These are phyloP conservation scores for Liolophura sinensis DNA, from an alignment of 1,140 invertebrate genomes.

Conservation along the genomic window DNA sequence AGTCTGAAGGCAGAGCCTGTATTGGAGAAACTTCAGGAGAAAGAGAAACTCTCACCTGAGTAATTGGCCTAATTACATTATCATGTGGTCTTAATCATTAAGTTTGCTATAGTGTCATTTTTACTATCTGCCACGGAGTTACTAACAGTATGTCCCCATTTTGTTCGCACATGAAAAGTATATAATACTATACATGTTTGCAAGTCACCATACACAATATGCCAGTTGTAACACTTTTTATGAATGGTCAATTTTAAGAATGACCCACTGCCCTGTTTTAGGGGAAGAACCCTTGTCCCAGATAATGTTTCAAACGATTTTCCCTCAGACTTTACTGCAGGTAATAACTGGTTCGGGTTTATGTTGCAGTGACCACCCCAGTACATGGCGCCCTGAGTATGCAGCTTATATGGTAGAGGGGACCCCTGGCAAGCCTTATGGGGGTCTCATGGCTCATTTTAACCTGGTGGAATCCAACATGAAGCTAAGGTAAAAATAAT, in stretches of 20 bases:
- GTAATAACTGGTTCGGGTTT: background rate
- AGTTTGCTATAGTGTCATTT: background rate
- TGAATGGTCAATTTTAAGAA: no score
- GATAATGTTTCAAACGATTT: no score
- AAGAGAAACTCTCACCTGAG: constrained; percentile 83
- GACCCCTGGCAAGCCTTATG: constrained; percentile 91
- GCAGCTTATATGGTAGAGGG: constrained; percentile 99
- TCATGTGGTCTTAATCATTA: background rate
- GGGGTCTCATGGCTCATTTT: constrained; percentile 86
- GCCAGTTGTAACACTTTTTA: no score
- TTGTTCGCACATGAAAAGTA: background rate
- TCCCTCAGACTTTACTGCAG: background rate
- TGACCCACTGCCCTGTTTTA: no score
- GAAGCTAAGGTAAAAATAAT: constrained; percentile 68
- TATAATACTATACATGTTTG: no score
- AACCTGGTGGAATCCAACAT: constrained; percentile 99
- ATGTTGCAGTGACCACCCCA: constrained; percentile 37
- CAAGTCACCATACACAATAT: no score
- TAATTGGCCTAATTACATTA: constrained; percentile 57
- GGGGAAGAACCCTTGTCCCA: no score
- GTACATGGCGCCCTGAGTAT: constrained; percentile 93
- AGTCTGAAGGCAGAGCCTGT: constrained; percentile 81
- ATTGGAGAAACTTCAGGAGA: constrained; percentile 70
- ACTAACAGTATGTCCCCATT: background rate
- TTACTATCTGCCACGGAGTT: background rate